Conservation (phyloP, 2,888 invertebrate species). For the Cyaniris semiargus region DNA sequence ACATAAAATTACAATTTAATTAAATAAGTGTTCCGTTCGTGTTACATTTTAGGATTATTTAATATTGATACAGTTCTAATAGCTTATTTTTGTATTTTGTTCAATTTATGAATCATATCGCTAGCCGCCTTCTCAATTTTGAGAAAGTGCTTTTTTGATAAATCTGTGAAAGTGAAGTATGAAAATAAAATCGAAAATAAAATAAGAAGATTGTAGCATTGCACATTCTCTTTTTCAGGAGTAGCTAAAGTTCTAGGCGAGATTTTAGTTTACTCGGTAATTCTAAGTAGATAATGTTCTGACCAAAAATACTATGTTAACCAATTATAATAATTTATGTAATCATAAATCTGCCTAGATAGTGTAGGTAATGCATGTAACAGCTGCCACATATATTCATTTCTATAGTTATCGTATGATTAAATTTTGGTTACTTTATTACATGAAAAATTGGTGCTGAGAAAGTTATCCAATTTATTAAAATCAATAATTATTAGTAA, state of each 20-base stretch:
- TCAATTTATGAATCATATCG: slow-evolving; percentile 53
- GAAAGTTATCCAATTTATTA: slow-evolving; percentile 23
- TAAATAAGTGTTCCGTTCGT: too few relatives aligned
- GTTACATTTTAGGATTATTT: too few relatives aligned
- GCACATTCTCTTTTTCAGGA: slow-evolving; percentile 76
- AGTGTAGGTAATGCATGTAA: too few relatives aligned
- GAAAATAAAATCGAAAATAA: slow-evolving; percentile 70
- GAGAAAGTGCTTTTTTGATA: slow-evolving; percentile 60
- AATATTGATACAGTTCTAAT: too few relatives aligned
- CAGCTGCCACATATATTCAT: slow-evolving; percentile 68
- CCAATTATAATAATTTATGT: slow-evolving; percentile 41
- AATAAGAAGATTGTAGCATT: slow-evolving; percentile 77
- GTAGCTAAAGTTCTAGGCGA: slow-evolving; percentile 68
- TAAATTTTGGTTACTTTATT: slow-evolving; percentile 27
- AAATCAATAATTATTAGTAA: not conserved
- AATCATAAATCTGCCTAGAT: slow-evolving; percentile 70
- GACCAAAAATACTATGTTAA: not conserved
- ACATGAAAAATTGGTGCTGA: slow-evolving; percentile 69
- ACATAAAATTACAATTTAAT: too few relatives aligned
- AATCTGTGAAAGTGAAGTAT: slow-evolving; percentile 69
- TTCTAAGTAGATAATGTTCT: slow-evolving; percentile 1
- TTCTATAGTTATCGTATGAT: slow-evolving; percentile 25
- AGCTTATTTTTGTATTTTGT: not conserved
- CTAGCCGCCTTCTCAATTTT: slow-evolving; percentile 55
- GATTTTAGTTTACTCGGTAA: slow-evolving; percentile 61